These are phyloP conservation scores for Caenorhabditis sp. DNA, from an alignment of 2,888 invertebrate species.

Conservation along the genomic window DNA sequence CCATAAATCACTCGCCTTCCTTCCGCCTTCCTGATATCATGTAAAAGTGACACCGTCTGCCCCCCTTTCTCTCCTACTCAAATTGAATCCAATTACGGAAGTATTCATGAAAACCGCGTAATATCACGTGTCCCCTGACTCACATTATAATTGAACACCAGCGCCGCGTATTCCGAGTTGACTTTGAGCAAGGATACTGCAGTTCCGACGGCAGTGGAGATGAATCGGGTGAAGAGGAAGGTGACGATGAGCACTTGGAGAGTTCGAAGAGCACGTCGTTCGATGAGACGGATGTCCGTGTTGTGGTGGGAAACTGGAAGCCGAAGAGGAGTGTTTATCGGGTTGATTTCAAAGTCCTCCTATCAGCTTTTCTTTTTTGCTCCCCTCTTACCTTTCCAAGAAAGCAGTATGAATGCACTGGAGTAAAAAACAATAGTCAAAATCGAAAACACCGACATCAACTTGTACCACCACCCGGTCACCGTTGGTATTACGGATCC, in stretches of 20 bases:
- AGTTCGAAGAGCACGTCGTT: constrained; percentile 33
- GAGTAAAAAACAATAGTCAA: constrained; percentile 43
- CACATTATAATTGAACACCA: constrained; percentile 46
- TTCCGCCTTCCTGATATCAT: not conserved
- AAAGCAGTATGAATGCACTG: constrained; percentile 31
- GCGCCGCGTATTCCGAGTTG: constrained; percentile 15
- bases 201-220: constrained; percentile 29
- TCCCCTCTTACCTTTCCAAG: constrained; percentile 17
- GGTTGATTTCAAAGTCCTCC: too few relatives aligned
- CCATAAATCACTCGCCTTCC: not conserved
- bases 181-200: constrained; percentile 16
- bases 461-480: constrained; percentile 26
- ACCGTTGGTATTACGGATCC: constrained; percentile 26
- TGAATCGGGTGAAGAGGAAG: constrained; percentile 43
- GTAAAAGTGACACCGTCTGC: too few relatives aligned
- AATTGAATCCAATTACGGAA: constrained; percentile 25
- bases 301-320: constrained; percentile 25
- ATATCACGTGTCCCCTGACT: constrained; percentile 14
- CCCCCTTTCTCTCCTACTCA: not conserved
- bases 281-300: constrained; percentile 41
- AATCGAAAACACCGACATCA: constrained; percentile 35
- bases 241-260: constrained; percentile 42
- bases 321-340: too few relatives aligned
- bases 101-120: too few relatives aligned
- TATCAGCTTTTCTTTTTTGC: not conserved